Conservation (phyloP, 1,140 invertebrate species). For the Popillia japonica region DNA sequence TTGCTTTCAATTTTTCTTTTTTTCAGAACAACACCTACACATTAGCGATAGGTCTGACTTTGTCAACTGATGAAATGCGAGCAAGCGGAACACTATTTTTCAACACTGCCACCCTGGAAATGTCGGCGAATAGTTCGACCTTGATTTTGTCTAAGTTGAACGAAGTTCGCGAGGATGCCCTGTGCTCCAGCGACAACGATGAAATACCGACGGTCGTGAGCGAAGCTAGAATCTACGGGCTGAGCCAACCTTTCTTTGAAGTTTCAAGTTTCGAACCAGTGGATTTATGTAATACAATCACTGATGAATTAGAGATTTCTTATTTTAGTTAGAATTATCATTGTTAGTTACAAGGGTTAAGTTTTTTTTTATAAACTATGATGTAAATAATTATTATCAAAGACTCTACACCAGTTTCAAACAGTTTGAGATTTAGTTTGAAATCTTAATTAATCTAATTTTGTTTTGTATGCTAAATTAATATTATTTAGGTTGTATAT, state of each 20-base stretch:
- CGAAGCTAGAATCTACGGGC: background rate
- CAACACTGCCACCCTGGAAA: background rate
- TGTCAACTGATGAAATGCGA: too few relatives aligned
- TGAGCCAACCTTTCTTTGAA: background rate
- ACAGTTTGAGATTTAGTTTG: too few relatives aligned
- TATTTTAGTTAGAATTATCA: background rate
- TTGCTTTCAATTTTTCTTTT: background rate
- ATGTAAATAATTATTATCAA: too few relatives aligned
- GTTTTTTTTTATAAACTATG: background rate
- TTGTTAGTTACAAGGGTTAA: background rate
- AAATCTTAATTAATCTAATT: too few relatives aligned
- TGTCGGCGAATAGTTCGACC: background rate
- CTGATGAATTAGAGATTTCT: background rate
- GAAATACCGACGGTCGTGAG: background rate
- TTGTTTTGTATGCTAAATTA: too few relatives aligned
- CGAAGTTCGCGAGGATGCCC: background rate
- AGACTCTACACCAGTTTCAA: too few relatives aligned
- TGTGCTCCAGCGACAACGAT: background rate
- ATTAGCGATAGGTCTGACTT: slow-evolving; percentile 1
- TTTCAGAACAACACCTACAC: slow-evolving; percentile 11
- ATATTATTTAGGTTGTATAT: too few relatives aligned
- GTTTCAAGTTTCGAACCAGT: background rate
- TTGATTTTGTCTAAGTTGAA: background rate
- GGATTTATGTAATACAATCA: background rate
- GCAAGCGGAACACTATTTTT: background rate